Base-by-base conservation (phyloP, 1,140 invertebrate genomes). In the Neodiprion lecontei region DNA sequence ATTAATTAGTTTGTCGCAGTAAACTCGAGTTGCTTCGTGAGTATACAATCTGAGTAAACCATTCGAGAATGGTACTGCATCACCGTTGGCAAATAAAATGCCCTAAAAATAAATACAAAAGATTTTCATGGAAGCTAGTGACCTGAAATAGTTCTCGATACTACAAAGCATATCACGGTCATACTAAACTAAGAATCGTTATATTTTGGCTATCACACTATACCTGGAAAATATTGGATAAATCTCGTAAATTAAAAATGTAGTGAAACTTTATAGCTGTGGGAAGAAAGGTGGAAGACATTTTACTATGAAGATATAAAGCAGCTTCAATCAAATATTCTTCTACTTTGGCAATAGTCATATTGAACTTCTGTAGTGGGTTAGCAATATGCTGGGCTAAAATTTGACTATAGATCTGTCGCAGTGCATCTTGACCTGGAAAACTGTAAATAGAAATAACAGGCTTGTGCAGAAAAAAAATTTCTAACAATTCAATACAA, bases 211-310 rank as follows among this genome's bases (percentile, higher is more conserved):
- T 40, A 40, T 28, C 14, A 61, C 8, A 50, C 61, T 78, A 83
- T 89, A 95, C 94, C 90, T 96, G 94, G 82, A 95, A 96, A 74
- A 96, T 95, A 85, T 98, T 98, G 3, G 96, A 96, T 7, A 98
- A 88, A 86, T 99, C 97, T 76, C 97, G 89, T 49, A 99, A 88
- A 87, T 98, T 99, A 86, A 98, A 98, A 69, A 95, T 91, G 81
- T 99, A 99, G 87, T 98, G 97, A 86, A 98, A 99, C 86, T 98
- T 98, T 50, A 96, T 90, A 9, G 96, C 97, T 0, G 97, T 98
- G 7, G 97, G 97, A 68, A 98, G 88, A 88, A 98, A 98, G 0
- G 90, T 92, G 1, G 91, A 80, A 0, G 92, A 84, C 0, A 98
- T 90, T 86, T 94, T 95, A n/a, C 89, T 87, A 83, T 98, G 97